Evolutionary conservation across 1,140 invertebrate species (phyloP).

Genomic region (Dermatophagoides farinae): DNA sequence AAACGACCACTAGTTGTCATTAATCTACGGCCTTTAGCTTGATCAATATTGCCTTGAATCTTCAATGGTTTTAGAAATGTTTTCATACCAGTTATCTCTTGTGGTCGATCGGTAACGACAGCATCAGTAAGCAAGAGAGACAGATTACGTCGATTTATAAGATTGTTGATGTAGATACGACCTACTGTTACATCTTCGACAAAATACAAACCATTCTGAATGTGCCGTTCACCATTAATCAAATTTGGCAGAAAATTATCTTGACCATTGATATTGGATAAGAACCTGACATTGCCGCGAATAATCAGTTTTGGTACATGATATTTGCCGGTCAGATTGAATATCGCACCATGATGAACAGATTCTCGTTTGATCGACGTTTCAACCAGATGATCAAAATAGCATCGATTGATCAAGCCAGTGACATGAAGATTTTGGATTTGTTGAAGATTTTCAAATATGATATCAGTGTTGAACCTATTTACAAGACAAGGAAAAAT

Average conservation of each 20-base stretch:
- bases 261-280: not conserved
- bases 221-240: not conserved
- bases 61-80: not conserved
- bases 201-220: not conserved
- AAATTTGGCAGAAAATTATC: not conserved
- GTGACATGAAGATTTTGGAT: not conserved
- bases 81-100: not conserved
- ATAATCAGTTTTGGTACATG: not conserved
- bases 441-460: not conserved
- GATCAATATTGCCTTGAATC: not conserved
- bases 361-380: not conserved
- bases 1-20: not conserved
- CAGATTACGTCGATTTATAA: not conserved
- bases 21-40: not conserved
- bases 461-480: not conserved
- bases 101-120: not conserved
- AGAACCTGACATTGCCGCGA: not conserved
- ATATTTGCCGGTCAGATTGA: not conserved
- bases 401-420: not conserved
- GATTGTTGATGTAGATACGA: not conserved
- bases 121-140: not conserved
- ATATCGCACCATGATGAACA: not conserved
- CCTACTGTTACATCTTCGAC: not conserved
- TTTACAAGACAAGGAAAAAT: not conserved
- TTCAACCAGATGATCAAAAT: not conserved